Conservation (phyloP, 2,888 invertebrate genomes). For the Drosophila phalerata region DNA sequence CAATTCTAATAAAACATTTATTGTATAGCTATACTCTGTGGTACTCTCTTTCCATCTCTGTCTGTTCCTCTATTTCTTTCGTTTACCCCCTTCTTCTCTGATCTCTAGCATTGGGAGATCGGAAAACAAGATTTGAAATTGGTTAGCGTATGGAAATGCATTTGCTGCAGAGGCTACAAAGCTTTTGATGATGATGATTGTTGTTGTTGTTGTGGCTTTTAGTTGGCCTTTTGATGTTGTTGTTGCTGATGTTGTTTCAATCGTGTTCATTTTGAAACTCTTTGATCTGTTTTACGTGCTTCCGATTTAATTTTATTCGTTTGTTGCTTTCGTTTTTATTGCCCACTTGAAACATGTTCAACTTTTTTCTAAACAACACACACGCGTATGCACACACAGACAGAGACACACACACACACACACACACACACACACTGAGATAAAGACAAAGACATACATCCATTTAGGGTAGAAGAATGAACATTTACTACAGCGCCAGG, state of each 20-base stretch:
- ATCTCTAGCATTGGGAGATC: conserved; percentile 13
- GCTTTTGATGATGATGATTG: conserved; percentile 40
- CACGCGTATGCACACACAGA: not conserved
- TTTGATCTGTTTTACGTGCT: conserved; percentile 75
- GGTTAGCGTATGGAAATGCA: conserved; percentile 39
- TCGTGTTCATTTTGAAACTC: conserved; percentile 39
- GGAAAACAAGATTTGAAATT: conserved; percentile 9
- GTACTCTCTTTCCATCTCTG: not conserved
- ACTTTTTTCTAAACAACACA: conserved; percentile 65
- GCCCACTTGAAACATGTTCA: conserved; percentile 68
- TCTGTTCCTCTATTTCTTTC: not conserved
- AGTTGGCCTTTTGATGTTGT: conserved; percentile 39
- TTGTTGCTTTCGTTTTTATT: conserved; percentile 72
- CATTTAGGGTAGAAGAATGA: conserved; percentile 62
- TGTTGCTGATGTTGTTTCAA: conserved; percentile 19
- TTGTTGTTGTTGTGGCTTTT: conserved; percentile 29
- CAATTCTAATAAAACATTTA: not conserved
- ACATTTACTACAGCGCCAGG: conserved; percentile 61
- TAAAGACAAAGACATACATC: conserved; percentile 39
- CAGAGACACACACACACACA: conserved; percentile 9
- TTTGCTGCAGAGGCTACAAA: conserved; percentile 29
- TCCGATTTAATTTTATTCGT: conserved; percentile 67
- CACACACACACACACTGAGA: not conserved
- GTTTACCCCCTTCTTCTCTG: not conserved
- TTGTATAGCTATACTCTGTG: not conserved